Evolutionary conservation across 2,797 vertebrate genomes (phyloP).

Genomic region (Aulostomus chinensis): DNA sequence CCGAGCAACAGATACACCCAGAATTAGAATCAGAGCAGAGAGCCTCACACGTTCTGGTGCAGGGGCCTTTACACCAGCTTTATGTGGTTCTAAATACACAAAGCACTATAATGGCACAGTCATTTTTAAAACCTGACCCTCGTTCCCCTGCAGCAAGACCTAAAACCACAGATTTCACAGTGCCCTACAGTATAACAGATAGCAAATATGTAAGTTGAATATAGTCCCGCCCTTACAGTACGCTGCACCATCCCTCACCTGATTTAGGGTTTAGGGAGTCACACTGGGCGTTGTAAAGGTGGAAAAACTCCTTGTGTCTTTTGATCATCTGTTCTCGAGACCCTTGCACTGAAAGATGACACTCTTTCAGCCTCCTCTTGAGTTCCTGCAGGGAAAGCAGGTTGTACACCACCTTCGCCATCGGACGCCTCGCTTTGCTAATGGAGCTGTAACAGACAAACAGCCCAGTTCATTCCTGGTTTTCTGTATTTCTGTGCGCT

Average conservation of each 20-base stretch:
- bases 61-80: too few relatives aligned
- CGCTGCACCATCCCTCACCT: slow-evolving; percentile 69
- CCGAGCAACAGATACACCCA: too few relatives aligned
- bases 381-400: slow-evolving; percentile 88
- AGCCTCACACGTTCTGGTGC: too few relatives aligned
- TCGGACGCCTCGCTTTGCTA: slow-evolving; percentile 70
- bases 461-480: background rate
- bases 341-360: slow-evolving; percentile 84
- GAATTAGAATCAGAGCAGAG: too few relatives aligned
- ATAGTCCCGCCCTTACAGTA: background rate
- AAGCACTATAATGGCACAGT: too few relatives aligned
- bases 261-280: slow-evolving; percentile 89
- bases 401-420: slow-evolving; percentile 91
- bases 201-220: background rate
- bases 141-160: too few relatives aligned
- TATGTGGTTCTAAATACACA: too few relatives aligned
- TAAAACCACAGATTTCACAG: too few relatives aligned
- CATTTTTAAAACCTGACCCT: too few relatives aligned
- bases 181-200: too few relatives aligned
- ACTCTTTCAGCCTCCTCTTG: slow-evolving; percentile 86
- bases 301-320: slow-evolving; percentile 90
- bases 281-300: slow-evolving; percentile 91
- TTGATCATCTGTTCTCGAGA: slow-evolving; percentile 86
- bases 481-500: background rate
- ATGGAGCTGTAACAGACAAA: slow-evolving; percentile 71